Conservation (phyloP, 2,888 invertebrate species). For the Andrena minutula region DNA sequence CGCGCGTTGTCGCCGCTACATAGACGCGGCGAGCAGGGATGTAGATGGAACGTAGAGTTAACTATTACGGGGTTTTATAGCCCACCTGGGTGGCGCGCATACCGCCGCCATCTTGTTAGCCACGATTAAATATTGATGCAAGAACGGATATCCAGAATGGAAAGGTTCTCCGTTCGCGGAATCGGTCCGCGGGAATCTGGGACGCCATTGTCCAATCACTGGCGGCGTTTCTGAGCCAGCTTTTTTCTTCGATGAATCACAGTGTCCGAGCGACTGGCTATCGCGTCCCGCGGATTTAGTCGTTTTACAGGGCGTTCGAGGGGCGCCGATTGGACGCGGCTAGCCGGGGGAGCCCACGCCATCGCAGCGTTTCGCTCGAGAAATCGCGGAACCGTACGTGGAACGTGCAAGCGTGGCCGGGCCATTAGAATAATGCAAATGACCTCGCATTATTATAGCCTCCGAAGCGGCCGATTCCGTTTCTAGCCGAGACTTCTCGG, state of each 20-base stretch:
- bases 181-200: constrained; percentile 62
- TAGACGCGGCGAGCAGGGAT: constrained; percentile 39
- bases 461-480: constrained; percentile 2
- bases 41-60: constrained; percentile 61
- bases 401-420: not conserved
- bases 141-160: constrained; percentile 68
- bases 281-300: not conserved
- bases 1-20: constrained; percentile 26
- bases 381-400: constrained; percentile 25
- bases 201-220: constrained; percentile 52
- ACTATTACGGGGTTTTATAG: constrained; percentile 75
- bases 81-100: constrained; percentile 70
- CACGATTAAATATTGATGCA: constrained; percentile 76
- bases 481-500: constrained; percentile 18
- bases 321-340: not conserved
- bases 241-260: constrained; percentile 23
- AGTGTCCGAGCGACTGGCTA: not conserved
- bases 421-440: constrained; percentile 35
- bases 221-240: not conserved
- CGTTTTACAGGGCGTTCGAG: not conserved
- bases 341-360: not conserved
- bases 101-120: constrained; percentile 79
- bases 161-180: constrained; percentile 62
- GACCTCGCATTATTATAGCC: constrained; percentile 6
- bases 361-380: not conserved